Base-by-base conservation (phyloP, 1,140 invertebrate species). In the Potamilus streckersoni region DNA sequence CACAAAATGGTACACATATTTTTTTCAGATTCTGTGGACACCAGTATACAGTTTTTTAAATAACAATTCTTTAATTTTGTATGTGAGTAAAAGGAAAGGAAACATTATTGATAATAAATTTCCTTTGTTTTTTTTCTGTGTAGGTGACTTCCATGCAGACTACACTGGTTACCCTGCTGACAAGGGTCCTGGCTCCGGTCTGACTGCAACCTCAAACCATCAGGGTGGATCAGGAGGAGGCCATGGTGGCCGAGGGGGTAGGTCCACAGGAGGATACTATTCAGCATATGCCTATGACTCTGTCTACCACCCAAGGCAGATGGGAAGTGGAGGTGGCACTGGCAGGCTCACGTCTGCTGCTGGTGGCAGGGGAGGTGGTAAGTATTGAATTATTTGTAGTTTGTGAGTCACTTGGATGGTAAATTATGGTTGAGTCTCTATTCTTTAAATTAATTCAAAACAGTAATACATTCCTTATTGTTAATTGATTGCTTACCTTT, bases 71-170 rank as follows among this genome's bases (percentile, higher is more conserved):
- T 49, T 49, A 49, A 6, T 11, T 49, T 49, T 11, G 11, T 49
- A 6, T 49, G 38, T 49, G 38, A 8, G 11, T 49, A 8, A 11
- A 49, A 49, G 38, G 38, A 49, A 49, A 49, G 38, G 38, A 49
- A 49, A 49, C 38, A 49, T 49, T 49, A 49, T 8, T 49, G 27
- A 6, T 49, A 8, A 49, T 8, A 49, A 27, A 56, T 64, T 64
- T 31, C 5, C 20, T 59, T 17, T 76, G 15, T 65, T 61, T 74
- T 27, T 70, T 56, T 4, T 64, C 76, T 56, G 57, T 63, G 20
- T 73, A 86, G 85, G 85, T 68, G 81, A 85, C 61, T 81, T 86
- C 80, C 80, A 85, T 79, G 83, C 83, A 62, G 81, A 85, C 69
- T 80, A 73, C 60, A 83, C 80, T 55, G 85, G 85, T 5, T 82